phyloP scores from a whole-genome alignment of 2,113 vertebrate species.

The Hippocampus mohnikei region DNA sequence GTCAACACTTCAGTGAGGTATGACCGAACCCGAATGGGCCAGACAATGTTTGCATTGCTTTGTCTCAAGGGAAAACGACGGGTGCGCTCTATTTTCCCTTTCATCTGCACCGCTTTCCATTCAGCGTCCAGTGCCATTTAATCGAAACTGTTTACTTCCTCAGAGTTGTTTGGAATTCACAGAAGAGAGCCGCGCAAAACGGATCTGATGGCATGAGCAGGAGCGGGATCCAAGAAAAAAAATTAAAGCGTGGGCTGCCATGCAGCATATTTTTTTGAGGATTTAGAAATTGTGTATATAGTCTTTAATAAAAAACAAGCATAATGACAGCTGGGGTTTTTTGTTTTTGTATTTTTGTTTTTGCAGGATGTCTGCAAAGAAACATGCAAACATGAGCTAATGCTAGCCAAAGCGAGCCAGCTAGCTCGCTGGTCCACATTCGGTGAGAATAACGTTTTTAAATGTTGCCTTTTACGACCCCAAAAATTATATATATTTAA shows the following conservation, averaged over 20 bases:
- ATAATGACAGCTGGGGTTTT: neutral
- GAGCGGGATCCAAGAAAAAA: neutral
- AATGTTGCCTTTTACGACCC: too few species aligned
- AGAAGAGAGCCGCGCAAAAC: neutral
- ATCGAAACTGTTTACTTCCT: neutral
- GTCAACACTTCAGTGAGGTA: conserved; percentile 39
- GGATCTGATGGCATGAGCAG: neutral
- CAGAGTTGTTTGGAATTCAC: neutral
- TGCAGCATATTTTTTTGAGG: neutral
- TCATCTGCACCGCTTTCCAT: conserved; percentile 22
- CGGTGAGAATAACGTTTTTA: too few species aligned
- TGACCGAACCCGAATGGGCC: conserved; percentile 34
- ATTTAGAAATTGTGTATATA: neutral
- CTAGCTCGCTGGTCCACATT: too few species aligned
- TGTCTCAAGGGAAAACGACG: neutral
- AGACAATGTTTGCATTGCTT: conserved; percentile 12
- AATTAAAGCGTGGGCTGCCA: neutral
- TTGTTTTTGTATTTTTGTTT: too few species aligned
- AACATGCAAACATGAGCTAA: too few species aligned
- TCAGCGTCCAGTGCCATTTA: neutral
- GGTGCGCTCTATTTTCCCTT: conserved; percentile 5
- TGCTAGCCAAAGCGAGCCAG: too few species aligned
- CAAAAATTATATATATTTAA: too few species aligned
- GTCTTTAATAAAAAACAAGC: neutral
- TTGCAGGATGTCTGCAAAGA: too few species aligned